These are phyloP conservation scores for Tangara arthus DNA, from an alignment of 2,797 vertebrate genomes.

Conservation along the genomic window DNA sequence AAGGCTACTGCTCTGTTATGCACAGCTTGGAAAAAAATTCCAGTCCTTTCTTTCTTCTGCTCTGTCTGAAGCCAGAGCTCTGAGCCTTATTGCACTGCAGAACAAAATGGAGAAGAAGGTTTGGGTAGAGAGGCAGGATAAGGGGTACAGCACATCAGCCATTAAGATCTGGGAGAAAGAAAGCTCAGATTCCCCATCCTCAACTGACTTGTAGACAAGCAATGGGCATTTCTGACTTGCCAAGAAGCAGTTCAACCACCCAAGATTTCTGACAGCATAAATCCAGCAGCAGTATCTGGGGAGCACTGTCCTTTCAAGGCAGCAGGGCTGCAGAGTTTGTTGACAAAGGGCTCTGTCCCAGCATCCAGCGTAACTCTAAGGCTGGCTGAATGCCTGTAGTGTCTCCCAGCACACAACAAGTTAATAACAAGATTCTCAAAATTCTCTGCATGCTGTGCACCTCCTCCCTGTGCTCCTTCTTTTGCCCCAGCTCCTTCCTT, in stretches of 20 bases:
- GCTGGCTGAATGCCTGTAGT: background rate
- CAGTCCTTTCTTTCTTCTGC: background rate
- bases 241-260: background rate
- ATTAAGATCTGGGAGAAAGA: background rate
- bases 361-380: background rate
- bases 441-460: background rate
- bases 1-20: slow-evolving; percentile 7
- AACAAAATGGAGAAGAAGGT: background rate
- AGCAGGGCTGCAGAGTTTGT: background rate
- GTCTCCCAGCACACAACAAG: background rate
- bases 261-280: background rate
- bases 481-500: background rate
- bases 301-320: background rate
- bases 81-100: background rate
- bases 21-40: background rate
- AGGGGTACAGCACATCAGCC: background rate
- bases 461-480: background rate
- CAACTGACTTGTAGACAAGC: background rate
- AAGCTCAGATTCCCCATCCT: background rate
- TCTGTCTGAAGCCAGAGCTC: background rate
- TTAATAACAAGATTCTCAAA: background rate
- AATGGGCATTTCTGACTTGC: background rate
- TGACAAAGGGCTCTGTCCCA: background rate
- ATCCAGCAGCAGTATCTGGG: background rate
- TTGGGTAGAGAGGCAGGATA: background rate